Percentiles rank a stretch among this genome's conserved stretches.
These are phyloP conservation scores for Dione juno DNA, from an alignment of 2,888 invertebrate species.

Conservation along the genomic window DNA sequence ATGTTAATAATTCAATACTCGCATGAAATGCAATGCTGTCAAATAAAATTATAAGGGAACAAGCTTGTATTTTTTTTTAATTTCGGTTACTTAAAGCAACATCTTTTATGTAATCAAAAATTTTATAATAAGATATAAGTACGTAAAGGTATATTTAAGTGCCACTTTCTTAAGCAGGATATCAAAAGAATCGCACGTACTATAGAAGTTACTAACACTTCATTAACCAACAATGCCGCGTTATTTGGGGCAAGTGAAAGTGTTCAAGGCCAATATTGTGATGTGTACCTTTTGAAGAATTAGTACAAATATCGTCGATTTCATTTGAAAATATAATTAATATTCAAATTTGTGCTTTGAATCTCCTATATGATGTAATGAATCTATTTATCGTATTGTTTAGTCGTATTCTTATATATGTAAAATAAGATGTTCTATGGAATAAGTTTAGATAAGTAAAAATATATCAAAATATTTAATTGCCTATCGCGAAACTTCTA, in stretches of 20 bases:
- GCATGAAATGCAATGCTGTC: background rate
- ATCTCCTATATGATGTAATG: background rate
- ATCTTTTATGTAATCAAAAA: background rate
- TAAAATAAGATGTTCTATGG: conserved; percentile 4
- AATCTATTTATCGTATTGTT: background rate
- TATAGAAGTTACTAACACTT: conserved; percentile 28
- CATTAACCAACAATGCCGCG: conserved; percentile 38
- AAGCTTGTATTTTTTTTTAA: too few species aligned
- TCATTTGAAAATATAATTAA: background rate
- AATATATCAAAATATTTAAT: background rate
- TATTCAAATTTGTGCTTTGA: background rate
- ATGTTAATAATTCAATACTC: background rate
- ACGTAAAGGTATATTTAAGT: background rate
- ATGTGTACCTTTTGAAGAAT: conserved; percentile 10
- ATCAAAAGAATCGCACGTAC: conserved; percentile 21
- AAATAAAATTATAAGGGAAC: background rate
- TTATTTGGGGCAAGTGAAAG: conserved; percentile 42
- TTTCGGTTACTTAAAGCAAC: background rate
- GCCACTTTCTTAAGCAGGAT: conserved; percentile 21
- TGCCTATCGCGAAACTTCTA: background rate
- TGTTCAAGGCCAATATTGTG: conserved; percentile 36
- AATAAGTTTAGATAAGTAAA: background rate
- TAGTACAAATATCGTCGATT: background rate
- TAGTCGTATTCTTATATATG: too few species aligned
- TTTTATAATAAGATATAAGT: background rate